A percentile compares a stretch with the other conserved stretches of the same genome.
phyloP scores from a whole-genome alignment of 2,113 vertebrate genomes.

The Phrynosoma platyrhinos region DNA sequence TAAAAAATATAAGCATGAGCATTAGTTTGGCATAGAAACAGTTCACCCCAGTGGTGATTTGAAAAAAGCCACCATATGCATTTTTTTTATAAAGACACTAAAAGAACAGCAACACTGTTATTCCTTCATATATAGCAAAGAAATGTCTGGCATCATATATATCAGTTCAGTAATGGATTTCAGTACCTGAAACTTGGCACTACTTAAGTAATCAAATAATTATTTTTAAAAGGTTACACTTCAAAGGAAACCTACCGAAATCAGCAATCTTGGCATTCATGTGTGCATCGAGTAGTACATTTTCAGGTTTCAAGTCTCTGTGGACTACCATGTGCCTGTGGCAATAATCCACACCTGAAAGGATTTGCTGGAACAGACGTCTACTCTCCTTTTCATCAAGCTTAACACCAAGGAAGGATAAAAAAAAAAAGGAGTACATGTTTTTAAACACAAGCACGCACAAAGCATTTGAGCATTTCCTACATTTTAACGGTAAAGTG shows the following conservation, averaged over 20 bases:
- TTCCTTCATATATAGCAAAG: background rate
- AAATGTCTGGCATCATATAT: background rate
- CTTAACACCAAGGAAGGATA: conserved; percentile 70
- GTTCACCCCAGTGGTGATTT: background rate
- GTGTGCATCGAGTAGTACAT: conserved; percentile 97
- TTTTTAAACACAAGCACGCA: background rate
- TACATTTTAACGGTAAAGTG: background rate
- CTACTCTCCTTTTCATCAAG: conserved; percentile 97
- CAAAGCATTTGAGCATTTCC: background rate
- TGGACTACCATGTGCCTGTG: conserved; percentile 99
- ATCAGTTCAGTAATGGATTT: background rate
- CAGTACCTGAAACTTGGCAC: background rate
- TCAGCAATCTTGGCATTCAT: conserved; percentile 99
- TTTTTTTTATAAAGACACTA: background rate
- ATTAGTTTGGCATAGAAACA: background rate
- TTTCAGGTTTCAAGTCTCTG: conserved; percentile 97
- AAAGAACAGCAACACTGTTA: background rate
- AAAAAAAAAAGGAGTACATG: background rate
- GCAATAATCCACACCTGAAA: conserved; percentile 98
- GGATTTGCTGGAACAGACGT: conserved; percentile 97
- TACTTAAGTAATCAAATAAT: background rate
- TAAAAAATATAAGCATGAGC: background rate
- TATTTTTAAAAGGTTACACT: background rate
- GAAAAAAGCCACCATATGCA: background rate
- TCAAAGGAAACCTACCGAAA: conserved; percentile 84